Conservation (phyloP, 2,113 vertebrate species). For the Acanthisitta chloris region DNA sequence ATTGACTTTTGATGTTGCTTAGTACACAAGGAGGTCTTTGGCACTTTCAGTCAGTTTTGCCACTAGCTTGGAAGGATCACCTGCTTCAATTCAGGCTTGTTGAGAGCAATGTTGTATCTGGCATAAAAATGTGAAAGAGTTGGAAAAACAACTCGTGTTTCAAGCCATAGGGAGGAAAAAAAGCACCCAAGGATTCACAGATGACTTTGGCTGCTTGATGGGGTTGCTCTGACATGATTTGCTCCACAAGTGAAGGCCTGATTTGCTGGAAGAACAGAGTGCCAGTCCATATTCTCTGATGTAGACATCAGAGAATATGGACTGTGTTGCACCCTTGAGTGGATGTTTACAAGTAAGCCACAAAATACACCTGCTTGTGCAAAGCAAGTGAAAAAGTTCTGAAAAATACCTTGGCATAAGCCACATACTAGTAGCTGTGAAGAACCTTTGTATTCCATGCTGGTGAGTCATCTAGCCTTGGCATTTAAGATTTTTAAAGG, state of each 20-base stretch:
- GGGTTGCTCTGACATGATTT: background rate
- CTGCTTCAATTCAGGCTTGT: background rate
- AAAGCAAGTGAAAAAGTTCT: background rate
- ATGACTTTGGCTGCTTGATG: background rate
- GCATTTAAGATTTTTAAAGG: conserved; percentile 11
- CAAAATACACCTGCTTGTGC: background rate
- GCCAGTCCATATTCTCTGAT: background rate
- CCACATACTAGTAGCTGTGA: background rate
- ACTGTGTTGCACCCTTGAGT: background rate
- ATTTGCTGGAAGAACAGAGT: background rate
- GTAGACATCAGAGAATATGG: background rate
- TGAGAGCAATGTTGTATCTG: background rate
- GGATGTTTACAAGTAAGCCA: background rate
- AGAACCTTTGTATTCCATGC: background rate
- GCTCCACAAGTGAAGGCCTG: background rate
- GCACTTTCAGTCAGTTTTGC: background rate
- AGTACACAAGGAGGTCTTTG: background rate
- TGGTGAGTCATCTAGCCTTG: background rate
- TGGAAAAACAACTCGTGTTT: background rate
- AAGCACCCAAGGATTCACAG: background rate
- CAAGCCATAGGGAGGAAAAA: background rate
- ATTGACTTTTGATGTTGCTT: background rate
- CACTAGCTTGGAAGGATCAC: background rate
- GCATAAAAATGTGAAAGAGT: background rate
- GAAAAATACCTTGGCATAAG: background rate